A percentile compares a stretch with the other conserved stretches of the same genome.
Evolutionary conservation across 2,888 invertebrate species (phyloP).

Genomic region (Actias luna): DNA sequence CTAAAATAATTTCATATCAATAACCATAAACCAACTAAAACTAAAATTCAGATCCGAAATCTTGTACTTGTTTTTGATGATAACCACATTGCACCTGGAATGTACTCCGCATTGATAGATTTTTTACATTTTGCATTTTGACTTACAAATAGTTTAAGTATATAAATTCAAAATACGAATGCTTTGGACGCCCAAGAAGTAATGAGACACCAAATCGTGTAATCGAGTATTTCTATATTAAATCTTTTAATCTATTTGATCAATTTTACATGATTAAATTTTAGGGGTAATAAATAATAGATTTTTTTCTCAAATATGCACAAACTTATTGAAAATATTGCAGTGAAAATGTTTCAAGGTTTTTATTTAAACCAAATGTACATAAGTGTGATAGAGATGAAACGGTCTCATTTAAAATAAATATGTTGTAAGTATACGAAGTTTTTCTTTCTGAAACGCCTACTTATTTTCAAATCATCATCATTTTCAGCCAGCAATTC

Average conservation of each 20-base stretch:
- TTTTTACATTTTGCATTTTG: constrained; percentile 67
- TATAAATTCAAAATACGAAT: constrained; percentile 3
- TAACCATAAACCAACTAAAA: too few species aligned
- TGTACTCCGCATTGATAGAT: constrained; percentile 44
- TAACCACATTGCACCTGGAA: constrained; percentile 40
- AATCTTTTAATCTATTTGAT: constrained; percentile 58
- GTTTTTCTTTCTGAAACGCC: constrained; percentile 23
- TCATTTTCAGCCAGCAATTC: too few species aligned
- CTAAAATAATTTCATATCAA: too few species aligned
- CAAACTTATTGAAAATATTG: constrained; percentile 76
- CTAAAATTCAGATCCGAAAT: too few species aligned
- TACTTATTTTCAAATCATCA: background rate
- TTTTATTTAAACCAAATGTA: constrained; percentile 81
- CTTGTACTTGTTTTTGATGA: constrained; percentile 9
- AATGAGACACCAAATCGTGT: constrained; percentile 66
- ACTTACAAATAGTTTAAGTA: constrained; percentile 19
- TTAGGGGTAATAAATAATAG: constrained; percentile 44
- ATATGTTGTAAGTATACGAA: constrained; percentile 72
- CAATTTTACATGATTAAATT: constrained; percentile 67
- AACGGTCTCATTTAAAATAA: constrained; percentile 81
- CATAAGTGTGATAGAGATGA: constrained; percentile 82
- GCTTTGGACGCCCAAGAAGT: background rate
- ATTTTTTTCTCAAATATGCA: constrained; percentile 78
- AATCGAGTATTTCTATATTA: constrained; percentile 57
- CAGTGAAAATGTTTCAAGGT: constrained; percentile 72